Evolutionary conservation across 2,113 vertebrate genomes (phyloP).

Genomic region (Petaurus breviceps): DNA sequence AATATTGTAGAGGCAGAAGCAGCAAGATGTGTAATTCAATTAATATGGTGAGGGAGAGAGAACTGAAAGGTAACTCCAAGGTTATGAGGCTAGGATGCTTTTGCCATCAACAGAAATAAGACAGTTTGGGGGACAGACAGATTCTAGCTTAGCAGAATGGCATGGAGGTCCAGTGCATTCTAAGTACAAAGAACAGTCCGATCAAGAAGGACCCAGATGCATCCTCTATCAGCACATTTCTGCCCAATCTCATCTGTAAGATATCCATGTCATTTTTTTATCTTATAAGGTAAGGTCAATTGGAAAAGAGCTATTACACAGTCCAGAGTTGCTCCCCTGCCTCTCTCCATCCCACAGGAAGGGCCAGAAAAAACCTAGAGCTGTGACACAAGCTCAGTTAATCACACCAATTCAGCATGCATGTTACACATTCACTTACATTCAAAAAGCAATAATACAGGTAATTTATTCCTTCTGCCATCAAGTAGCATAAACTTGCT

Average conservation of each 20-base stretch:
- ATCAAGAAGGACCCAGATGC: background rate
- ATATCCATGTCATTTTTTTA: background rate
- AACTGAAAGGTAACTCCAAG: background rate
- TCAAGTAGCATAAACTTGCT: background rate
- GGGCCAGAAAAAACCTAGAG: background rate
- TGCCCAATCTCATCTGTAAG: constrained; percentile 34
- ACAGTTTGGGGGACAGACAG: background rate
- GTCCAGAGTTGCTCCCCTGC: background rate
- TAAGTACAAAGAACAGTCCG: background rate
- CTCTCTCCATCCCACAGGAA: background rate
- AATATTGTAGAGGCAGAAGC: background rate
- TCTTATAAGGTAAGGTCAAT: background rate
- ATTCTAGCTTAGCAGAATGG: background rate
- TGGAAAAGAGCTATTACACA: background rate
- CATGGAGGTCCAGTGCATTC: background rate
- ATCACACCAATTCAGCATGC: background rate
- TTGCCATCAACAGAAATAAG: background rate
- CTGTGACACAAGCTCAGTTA: background rate
- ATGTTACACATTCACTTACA: background rate
- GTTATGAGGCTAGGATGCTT: background rate
- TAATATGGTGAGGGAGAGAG: background rate
- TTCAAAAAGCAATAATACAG: background rate
- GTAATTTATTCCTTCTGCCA: background rate
- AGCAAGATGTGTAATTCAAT: background rate
- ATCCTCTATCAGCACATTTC: constrained; percentile 15